phyloP scores from a whole-genome alignment of 1,140 invertebrate genomes.

The Nomia melanderi region DNA sequence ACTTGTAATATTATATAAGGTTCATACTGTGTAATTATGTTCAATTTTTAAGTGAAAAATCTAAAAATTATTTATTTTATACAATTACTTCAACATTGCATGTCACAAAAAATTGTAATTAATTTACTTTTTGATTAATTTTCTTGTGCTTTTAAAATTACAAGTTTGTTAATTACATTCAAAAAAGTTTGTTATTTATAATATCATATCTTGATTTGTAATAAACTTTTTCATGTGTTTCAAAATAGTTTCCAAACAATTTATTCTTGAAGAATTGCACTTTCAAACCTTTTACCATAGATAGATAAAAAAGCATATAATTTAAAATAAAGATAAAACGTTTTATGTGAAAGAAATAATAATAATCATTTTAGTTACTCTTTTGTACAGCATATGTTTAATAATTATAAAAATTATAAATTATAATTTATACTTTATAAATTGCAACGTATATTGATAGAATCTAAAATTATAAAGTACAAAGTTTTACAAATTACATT shows the following conservation, averaged over 20 bases:
- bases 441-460: too few relatives aligned
- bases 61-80: slow-evolving; percentile 11
- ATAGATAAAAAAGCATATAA: not conserved
- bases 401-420: not conserved
- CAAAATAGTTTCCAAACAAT: not conserved
- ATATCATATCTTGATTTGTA: slow-evolving; percentile 6
- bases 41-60: not conserved
- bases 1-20: too few relatives aligned
- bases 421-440: too few relatives aligned
- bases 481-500: too few relatives aligned
- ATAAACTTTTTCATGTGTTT: slow-evolving; percentile 31
- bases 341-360: not conserved
- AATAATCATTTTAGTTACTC: not conserved
- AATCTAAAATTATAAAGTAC: too few relatives aligned
- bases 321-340: not conserved
- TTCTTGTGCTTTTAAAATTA: slow-evolving; percentile 20
- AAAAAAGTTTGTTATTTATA: not conserved
- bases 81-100: not conserved
- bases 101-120: not conserved
- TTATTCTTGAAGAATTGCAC: not conserved
- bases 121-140: slow-evolving; percentile 10
- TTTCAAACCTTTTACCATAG: not conserved
- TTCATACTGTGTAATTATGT: not conserved
- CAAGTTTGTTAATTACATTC: slow-evolving; percentile 7
- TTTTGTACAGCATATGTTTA: not conserved